Evolutionary conservation across 23 tunicate species (phyloP).

Genomic region (Ciona savignyi): DNA sequence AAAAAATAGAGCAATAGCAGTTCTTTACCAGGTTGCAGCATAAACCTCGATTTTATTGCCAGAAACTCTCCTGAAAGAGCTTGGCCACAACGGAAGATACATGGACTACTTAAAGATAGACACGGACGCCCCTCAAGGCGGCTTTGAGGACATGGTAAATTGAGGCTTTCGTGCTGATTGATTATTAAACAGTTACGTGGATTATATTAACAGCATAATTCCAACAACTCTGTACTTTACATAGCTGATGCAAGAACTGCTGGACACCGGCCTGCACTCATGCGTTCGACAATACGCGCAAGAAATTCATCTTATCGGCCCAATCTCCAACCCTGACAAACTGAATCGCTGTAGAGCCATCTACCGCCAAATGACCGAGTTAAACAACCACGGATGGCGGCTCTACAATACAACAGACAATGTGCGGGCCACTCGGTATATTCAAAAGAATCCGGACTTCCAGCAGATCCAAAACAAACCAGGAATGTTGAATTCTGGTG

Average conservation of each 20-base stretch:
- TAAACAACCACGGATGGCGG: conserved; percentile 5
- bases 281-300: conserved; percentile 28
- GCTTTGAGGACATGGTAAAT: too few relatives aligned
- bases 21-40: too few relatives aligned
- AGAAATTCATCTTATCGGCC: conserved; percentile 21
- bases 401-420: conserved; percentile 21
- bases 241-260: conserved; percentile 22
- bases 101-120: conserved; percentile 29
- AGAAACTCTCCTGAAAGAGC: too few relatives aligned
- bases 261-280: conserved; percentile 20
- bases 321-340: neutral
- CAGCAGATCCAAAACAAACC: neutral
- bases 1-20: too few relatives aligned
- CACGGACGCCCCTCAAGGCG: too few relatives aligned
- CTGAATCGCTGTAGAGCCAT: conserved; percentile 5
- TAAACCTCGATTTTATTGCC: too few relatives aligned
- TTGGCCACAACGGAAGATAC: conserved; percentile 10
- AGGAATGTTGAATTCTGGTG: neutral
- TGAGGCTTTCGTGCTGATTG: too few relatives aligned
- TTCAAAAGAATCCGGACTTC: neutral
- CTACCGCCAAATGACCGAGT: neutral
- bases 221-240: too few relatives aligned
- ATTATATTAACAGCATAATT: too few relatives aligned
- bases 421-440: conserved; percentile 6
- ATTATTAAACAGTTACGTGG: too few relatives aligned